Percentiles rank a stretch among this genome's conserved stretches.
These are phyloP conservation scores for Spea bombifrons DNA, from an alignment of 2,113 vertebrate genomes.

Conservation along the genomic window DNA sequence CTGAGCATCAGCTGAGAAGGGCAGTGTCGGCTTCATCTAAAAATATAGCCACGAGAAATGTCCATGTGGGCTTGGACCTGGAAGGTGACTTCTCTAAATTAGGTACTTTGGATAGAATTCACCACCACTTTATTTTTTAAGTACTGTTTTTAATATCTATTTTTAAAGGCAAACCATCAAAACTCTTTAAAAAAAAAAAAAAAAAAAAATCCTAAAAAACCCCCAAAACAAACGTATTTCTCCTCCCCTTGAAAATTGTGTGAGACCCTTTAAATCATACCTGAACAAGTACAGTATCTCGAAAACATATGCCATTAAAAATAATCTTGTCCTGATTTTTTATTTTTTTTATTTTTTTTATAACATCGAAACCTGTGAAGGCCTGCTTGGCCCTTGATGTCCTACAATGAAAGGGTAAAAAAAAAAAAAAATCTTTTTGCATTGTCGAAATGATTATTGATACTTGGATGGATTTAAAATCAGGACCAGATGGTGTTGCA, in stretches of 20 bases:
- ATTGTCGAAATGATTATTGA: conserved; percentile 39
- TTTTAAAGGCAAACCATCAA: too few relatives aligned
- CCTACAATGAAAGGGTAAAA: conserved; percentile 49
- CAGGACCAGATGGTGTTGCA: conserved; percentile 40
- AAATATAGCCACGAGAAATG: neutral
- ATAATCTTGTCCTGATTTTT: conserved; percentile 73
- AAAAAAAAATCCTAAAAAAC: neutral
- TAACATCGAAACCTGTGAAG: conserved; percentile 45
- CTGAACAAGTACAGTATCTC: conserved; percentile 54
- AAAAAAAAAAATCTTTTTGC: conserved; percentile 30
- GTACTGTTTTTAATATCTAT: too few relatives aligned
- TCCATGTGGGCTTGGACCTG: neutral
- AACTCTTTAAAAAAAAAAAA: too few relatives aligned
- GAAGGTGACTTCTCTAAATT: neutral
- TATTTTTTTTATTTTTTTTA: conserved; percentile 41
- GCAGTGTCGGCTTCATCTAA: conserved; percentile 2
- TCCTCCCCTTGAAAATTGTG: neutral
- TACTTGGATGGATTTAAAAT: conserved; percentile 34
- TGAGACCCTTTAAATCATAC: neutral
- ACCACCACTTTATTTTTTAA: too few relatives aligned
- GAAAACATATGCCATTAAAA: conserved; percentile 75
- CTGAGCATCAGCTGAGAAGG: conserved; percentile 45
- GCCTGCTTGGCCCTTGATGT: conserved; percentile 55
- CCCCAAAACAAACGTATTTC: neutral
- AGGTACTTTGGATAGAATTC: neutral